Evolutionary conservation across 2,888 invertebrate species (phyloP).

Genomic region (Campoplex capitator): DNA sequence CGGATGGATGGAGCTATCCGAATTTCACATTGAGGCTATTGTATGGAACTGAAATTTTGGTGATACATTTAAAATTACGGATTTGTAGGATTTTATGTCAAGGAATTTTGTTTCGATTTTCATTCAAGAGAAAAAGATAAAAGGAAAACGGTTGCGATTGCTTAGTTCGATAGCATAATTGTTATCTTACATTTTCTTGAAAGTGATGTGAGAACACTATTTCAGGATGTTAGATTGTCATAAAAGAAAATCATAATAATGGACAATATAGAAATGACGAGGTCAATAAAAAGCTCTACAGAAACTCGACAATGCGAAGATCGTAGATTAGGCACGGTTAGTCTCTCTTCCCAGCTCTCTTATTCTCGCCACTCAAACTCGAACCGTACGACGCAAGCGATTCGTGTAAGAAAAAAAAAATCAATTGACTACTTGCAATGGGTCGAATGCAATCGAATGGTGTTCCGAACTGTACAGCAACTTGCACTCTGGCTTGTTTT

Average conservation of each 20-base stretch:
- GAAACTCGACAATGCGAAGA: conserved; percentile 50
- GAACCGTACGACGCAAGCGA: neutral
- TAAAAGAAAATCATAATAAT: conserved; percentile 10
- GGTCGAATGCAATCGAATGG: neutral
- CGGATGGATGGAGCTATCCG: neutral
- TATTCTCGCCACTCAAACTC: conserved; percentile 9
- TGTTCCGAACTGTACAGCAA: neutral
- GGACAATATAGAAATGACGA: neutral
- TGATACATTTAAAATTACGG: neutral
- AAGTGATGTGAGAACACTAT: neutral
- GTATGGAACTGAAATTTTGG: neutral
- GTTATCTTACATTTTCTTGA: neutral
- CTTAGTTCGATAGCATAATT: neutral
- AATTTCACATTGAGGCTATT: neutral
- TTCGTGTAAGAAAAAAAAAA: conserved; percentile 11
- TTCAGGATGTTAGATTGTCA: neutral
- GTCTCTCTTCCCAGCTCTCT: conserved; percentile 10
- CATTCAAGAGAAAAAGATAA: neutral
- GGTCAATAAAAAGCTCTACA: conserved; percentile 16
- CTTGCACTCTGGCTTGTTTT: neutral
- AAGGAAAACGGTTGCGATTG: neutral
- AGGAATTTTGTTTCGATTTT: neutral
- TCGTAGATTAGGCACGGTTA: conserved; percentile 70
- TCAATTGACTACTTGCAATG: neutral
- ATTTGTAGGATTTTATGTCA: neutral